These are phyloP conservation scores for Augiades crinisus DNA, from an alignment of 2,888 invertebrate species.

Conservation along the genomic window DNA sequence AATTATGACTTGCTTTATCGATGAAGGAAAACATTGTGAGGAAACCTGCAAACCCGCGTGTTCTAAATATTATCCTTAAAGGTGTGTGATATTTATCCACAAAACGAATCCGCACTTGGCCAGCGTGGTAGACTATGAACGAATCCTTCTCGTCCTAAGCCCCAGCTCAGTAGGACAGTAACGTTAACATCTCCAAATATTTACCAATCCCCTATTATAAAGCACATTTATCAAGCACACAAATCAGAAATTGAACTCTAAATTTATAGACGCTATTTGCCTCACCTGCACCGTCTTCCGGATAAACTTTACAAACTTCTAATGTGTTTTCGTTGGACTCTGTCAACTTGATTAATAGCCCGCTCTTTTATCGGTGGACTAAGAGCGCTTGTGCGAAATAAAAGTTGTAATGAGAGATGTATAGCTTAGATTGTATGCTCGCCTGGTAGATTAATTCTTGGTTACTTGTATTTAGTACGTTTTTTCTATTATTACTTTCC, in stretches of 20 bases:
- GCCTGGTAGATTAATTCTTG: no score
- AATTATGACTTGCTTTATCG: no score
- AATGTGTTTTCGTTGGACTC: constrained; percentile 30
- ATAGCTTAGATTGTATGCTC: not conserved
- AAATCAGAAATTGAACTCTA: constrained; percentile 15
- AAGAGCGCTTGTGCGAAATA: constrained; percentile 12
- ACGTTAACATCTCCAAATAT: not conserved
- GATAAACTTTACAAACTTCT: constrained; percentile 37
- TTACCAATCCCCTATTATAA: no score
- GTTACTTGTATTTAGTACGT: no score
- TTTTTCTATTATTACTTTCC: no score
- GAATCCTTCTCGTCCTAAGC: no score
- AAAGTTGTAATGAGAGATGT: constrained; percentile 15
- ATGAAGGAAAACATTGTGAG: no score
- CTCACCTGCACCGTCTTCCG: constrained; percentile 23
- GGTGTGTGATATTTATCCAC: no score
- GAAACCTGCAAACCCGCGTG: no score
- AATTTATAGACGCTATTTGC: constrained; percentile 24
- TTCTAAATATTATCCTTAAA: no score
- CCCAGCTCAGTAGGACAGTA: not conserved
- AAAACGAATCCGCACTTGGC: no score
- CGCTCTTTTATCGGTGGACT: constrained; percentile 31
- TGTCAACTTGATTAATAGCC: constrained; percentile 44
- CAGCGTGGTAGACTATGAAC: no score
- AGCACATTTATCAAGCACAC: constrained; percentile 12